Evolutionary conservation across 2,113 vertebrate genomes (phyloP), one percentile per base, ranked within the genome.

Genomic region (Cottus gobio): DNA sequence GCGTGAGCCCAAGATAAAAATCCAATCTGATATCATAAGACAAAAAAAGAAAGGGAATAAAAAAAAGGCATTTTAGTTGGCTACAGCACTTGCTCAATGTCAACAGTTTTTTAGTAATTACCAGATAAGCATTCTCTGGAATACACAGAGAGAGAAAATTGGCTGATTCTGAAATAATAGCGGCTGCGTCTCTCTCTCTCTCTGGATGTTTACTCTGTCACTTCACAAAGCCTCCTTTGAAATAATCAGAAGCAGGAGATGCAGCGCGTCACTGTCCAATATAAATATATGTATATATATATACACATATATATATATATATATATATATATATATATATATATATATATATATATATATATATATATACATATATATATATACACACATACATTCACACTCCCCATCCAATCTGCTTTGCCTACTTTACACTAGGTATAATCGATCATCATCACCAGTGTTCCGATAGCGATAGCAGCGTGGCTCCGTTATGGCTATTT

Each of bases 21-120:
- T 89, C 85, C 89, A 86, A 94, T 94, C 90, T 91, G 91, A 93
- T 93, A 93, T 91, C 85, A 88, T 89, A 88, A 91, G 87, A 91
- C 91, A 93, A 94, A 93, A 56, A 56, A 56, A 24, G n/a, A 54
- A 26, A 54, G n/a, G 24, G 42, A 44, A 44, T 44, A 24, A 56
- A 26, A 56, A 54, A 58, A 92, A 90, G 85, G 85, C 90, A 91
- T 90, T 92, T 92, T 88, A 85, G 77, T 79, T 89, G 89, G 91
- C 85, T 87, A 90, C 84, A 88, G 89, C 91, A 87, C 90, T 93
- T 89, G 87, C 91, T 93, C 91, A 92, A 71, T 92, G 91, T 92
- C 91, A 93, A 93, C 89, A 90, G 90, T 91, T 90, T 91, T 58
- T 93, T 89, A 91, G 92, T 92, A 93, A 94, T 93, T 93, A 93